Percentiles rank a stretch among this genome's conserved stretches.
Evolutionary conservation across 2,113 vertebrate species (phyloP).

Genomic region (Chloropsis hardwickii): DNA sequence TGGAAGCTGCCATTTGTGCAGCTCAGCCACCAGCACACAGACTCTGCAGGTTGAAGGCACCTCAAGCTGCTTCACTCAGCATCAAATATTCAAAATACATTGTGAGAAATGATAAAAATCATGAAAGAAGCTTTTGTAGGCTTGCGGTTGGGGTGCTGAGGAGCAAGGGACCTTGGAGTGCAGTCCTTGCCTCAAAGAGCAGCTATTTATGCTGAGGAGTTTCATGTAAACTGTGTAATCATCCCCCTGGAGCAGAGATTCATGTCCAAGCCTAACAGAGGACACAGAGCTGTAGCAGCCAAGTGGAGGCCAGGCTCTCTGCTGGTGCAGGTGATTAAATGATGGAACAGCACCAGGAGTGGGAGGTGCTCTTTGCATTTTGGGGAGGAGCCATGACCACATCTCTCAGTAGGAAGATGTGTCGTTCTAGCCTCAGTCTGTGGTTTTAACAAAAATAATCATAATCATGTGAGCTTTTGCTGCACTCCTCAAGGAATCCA

Average conservation of each 20-base stretch:
- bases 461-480: neutral
- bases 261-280: neutral
- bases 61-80: neutral
- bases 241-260: neutral
- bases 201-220: neutral
- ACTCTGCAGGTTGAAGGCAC: neutral
- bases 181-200: neutral
- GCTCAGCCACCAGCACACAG: neutral
- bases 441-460: neutral
- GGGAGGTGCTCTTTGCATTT: neutral
- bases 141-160: neutral
- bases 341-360: neutral
- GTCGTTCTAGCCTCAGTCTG: neutral
- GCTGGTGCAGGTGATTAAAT: neutral
- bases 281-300: neutral
- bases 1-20: neutral
- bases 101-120: neutral
- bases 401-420: neutral
- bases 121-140: neutral
- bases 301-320: neutral
- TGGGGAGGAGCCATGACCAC: fast-evolving
- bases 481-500: neutral
- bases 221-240: neutral
- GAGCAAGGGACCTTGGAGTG: neutral
- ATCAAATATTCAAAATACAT: neutral